Base-by-base conservation (phyloP, 1,140 invertebrate species). In the Sitobion miscanthi region DNA sequence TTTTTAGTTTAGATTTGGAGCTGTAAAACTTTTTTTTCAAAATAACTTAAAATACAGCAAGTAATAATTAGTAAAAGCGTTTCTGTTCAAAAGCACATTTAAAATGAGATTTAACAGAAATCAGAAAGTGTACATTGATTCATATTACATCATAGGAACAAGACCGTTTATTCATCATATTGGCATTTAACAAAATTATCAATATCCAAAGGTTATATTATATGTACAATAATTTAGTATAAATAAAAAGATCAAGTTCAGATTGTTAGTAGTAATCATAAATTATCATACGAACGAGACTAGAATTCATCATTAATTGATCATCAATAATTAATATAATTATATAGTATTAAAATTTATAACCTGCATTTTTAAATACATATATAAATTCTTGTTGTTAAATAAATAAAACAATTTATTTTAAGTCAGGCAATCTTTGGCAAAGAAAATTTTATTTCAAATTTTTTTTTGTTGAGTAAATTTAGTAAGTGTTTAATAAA, bases 231-330 rank as follows among this genome's bases (percentile, higher is more conserved):
- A 45, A 45, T 52, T 20, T 47, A n/a, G 20, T 25, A 38, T 20
- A 88, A 86, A 42, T 47, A 47, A 42, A 2, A 42, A 86, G 47
- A 88, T 54, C 47, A 90, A 57, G 4, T 90, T 90, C 89, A 90
- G 89, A 62, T 45, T 45, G n/a, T 21, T 62, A 45, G 7, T 69
- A 30, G 21, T 90, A 90, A 90, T 90, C 89, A 90, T 25, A 90
- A 62, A 47, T 45, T 42, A 45, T 90, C 89, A 92, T 92, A 92
- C 91, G 91, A 92, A 92, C 91, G 91, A 92, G 91, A 92, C 91
- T 91, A 82, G 38, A 89, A 89, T 57, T 90, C 89, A 90, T 90
- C 89, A 90, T 90, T 62, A 90, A 90, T 90, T 90, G 88, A 90
- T 62, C 23, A 57, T 54, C n/a, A 89, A 90, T 42, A 90, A 52